Evolutionary conservation across 2,797 vertebrate species (phyloP), one percentile per base, ranked within the genome.

Genomic region (Darevskia mixta): DNA sequence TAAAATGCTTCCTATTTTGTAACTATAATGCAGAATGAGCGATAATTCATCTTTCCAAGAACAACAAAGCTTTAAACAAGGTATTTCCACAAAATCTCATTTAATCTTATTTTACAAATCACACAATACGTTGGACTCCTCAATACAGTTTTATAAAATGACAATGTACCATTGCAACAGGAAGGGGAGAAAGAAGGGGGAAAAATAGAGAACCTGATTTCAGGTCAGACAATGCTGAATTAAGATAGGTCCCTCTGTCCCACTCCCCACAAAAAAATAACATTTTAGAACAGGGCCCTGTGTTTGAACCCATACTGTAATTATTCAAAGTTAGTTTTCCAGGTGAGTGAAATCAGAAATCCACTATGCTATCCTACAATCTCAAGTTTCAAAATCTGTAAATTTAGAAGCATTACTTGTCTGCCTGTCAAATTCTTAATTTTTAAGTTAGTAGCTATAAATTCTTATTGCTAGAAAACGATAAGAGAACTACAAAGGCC

Each of bases 81-180:
- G 76, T 87, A 94, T 94, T 96, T 94, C 93, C 90, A 95, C 88
- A 96, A 96, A 95, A 95, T 91, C 89, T 95, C 83, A 87, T 93
- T 95, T 95, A 95, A 95, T 92, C 43, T 87, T 95, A 88, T 95
- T 95, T 95, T 96, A 94, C 92, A 95, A 96, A 96, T 72, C 90
- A 94, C 90, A 94, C 90, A 91, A 23, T 92, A 95, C 72, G 35
- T 89, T 92, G 79, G 92, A 95, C 86, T 96, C 91, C 85, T 93
- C 90, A 90, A 84, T 93, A 95, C 88, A 93, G 86, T 88, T 94
- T 95, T 94, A 95, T 90, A 95, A 96, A 96, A 95, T 93, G 82
- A 78, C 43, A 93, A 89, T 32, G 88, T 90, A 88, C 8, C 61
- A 86, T 86, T 29, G 85, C 84, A 90, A 89, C 2, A 38, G 72